Conservation (phyloP, 2,797 vertebrate genomes). For the Semaprochilodus insignis region DNA sequence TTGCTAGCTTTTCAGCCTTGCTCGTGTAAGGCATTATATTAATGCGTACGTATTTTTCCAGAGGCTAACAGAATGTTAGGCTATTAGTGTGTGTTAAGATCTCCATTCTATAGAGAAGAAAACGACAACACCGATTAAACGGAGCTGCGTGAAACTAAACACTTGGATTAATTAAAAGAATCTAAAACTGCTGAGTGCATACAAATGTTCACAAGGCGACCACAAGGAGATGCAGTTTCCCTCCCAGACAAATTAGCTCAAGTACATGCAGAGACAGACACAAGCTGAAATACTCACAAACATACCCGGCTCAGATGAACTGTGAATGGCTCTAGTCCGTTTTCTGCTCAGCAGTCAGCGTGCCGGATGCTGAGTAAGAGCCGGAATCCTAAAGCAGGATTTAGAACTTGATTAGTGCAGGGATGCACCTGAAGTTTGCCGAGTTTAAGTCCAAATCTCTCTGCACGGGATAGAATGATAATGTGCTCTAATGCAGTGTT, state of each 20-base stretch:
- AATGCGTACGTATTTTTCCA: constrained; percentile 23
- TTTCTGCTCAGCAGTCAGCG: neutral
- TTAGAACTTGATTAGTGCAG: constrained; percentile 6
- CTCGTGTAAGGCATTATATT: neutral
- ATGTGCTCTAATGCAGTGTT: neutral
- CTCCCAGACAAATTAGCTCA: neutral
- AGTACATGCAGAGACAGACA: neutral
- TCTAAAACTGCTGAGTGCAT: constrained; percentile 3
- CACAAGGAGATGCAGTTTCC: constrained; percentile 39
- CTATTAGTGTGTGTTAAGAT: constrained; percentile 2
- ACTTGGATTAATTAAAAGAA: constrained; percentile 35
- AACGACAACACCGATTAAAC: constrained; percentile 35
- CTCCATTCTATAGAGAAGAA: constrained; percentile 25
- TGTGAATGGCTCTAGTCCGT: neutral
- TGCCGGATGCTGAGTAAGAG: constrained; percentile 11
- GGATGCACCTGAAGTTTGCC: constrained; percentile 1
- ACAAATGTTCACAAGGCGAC: constrained; percentile 20
- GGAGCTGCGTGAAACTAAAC: constrained; percentile 36
- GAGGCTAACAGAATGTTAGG: neutral
- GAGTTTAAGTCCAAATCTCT: constrained; percentile 4
- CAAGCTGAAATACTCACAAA: constrained; percentile 7
- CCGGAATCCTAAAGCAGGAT: neutral
- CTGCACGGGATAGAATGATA: neutral
- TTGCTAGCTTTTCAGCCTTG: constrained; percentile 1
- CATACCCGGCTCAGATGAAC: neutral